These are phyloP conservation scores for Watsonalla binaria DNA, from an alignment of 2,888 invertebrate species.

Conservation along the genomic window DNA sequence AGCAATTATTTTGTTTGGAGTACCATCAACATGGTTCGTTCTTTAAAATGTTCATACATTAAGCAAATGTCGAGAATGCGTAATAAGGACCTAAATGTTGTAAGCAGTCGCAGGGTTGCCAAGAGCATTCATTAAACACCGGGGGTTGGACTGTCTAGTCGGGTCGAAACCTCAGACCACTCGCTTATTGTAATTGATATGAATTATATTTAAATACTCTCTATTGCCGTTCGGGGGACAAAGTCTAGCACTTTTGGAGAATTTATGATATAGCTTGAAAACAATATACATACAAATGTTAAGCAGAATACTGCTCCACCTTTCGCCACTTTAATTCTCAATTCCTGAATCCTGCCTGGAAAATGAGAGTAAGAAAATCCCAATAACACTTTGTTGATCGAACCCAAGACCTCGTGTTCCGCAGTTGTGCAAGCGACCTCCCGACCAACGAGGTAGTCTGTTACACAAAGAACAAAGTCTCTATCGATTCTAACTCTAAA, in stretches of 20 bases:
- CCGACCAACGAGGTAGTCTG: no score
- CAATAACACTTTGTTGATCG: no score
- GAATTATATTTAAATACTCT: not conserved
- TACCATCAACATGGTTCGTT: conserved; percentile 76
- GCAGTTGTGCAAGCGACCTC: no score
- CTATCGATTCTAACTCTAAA: no score
- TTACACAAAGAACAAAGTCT: not conserved
- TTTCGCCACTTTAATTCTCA: no score
- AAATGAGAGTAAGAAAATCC: no score
- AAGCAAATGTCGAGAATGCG: conserved; percentile 75
- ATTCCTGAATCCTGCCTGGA: no score
- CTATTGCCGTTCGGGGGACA: not conserved
- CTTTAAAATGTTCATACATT: conserved; percentile 78
- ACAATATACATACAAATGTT: not conserved
- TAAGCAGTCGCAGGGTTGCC: conserved; percentile 53
- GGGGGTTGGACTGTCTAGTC: conserved; percentile 48
- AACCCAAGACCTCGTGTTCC: no score
- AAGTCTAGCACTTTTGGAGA: no score
- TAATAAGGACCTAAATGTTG: conserved; percentile 73
- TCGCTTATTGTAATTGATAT: not conserved
- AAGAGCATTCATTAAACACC: conserved; percentile 58
- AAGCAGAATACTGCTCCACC: no score
- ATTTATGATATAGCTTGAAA: not conserved
- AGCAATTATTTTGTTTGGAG: conserved; percentile 78
- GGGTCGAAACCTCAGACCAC: no score